Evolutionary conservation across 1,140 invertebrate genomes (phyloP).

Genomic region (Dendroctonus valens): DNA sequence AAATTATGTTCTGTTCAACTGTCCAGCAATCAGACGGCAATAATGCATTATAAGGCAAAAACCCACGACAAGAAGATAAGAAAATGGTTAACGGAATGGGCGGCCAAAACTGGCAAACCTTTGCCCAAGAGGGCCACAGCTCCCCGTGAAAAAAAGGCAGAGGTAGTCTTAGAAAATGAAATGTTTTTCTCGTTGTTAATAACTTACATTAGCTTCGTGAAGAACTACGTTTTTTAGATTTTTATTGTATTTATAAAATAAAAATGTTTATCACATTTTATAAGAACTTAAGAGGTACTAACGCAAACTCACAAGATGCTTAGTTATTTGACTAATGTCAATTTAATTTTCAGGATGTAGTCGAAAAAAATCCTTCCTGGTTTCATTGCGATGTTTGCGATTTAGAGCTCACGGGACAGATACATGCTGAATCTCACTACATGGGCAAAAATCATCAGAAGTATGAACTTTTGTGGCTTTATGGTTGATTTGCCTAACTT

Average conservation of each 20-base stretch:
- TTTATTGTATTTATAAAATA: neutral
- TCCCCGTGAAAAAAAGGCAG: conserved; percentile 13
- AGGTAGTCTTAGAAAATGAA: conserved; percentile 7
- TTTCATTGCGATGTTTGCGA: conserved; percentile 53
- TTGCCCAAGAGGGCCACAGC: conserved; percentile 41
- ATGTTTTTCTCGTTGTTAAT: too few species aligned
- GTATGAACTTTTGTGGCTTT: conserved; percentile 27
- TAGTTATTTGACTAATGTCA: neutral
- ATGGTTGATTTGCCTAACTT: too few species aligned
- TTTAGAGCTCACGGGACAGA: conserved; percentile 49
- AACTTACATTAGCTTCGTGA: too few species aligned
- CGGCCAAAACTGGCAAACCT: conserved; percentile 43
- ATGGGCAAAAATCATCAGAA: conserved; percentile 52
- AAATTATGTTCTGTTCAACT: conserved; percentile 50
- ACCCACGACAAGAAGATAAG: conserved; percentile 52
- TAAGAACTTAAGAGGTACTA: too few species aligned
- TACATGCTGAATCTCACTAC: conserved; percentile 54
- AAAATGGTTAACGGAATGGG: conserved; percentile 48
- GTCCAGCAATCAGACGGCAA: conserved; percentile 50
- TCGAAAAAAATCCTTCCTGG: conserved; percentile 41
- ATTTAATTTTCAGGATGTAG: conserved; percentile 29
- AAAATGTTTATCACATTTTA: neutral
- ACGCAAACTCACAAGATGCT: neutral
- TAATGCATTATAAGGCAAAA: conserved; percentile 53
- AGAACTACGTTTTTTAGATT: too few species aligned